Conservation (phyloP, 2,888 invertebrate genomes). For the Euproctis similis region DNA sequence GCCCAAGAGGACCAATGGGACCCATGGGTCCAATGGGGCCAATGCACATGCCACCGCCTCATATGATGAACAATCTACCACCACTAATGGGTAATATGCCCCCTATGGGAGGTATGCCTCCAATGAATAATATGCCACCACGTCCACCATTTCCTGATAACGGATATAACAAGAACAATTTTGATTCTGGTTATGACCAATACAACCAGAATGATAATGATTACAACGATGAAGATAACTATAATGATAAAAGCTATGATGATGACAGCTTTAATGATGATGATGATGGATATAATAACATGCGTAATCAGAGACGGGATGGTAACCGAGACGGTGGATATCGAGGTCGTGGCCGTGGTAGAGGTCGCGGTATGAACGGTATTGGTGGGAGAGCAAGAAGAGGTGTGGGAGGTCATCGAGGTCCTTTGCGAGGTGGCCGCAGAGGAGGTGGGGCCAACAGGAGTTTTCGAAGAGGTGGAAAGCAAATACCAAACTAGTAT, state of each 20-base stretch:
- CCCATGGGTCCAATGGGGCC: slow-evolving; percentile 26
- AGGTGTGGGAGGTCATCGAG: slow-evolving; percentile 50
- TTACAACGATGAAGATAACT: slow-evolving; percentile 36
- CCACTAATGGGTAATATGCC: slow-evolving; percentile 37
- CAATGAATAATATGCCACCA: slow-evolving; percentile 32
- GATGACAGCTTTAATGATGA: slow-evolving; percentile 40
- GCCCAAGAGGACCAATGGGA: slow-evolving; percentile 26
- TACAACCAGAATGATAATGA: slow-evolving; percentile 51
- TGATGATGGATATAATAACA: slow-evolving; percentile 38
- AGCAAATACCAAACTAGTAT: slow-evolving; percentile 50
- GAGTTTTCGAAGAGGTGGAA: slow-evolving; percentile 59
- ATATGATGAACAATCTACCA: slow-evolving; percentile 41
- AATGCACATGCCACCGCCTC: slow-evolving; percentile 31
- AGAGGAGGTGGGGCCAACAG: slow-evolving; percentile 48
- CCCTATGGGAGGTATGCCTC: slow-evolving; percentile 36
- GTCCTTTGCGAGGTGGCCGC: slow-evolving; percentile 42
- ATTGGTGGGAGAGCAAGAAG: slow-evolving; percentile 61
- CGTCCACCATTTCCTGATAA: slow-evolving; percentile 52
- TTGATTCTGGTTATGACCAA: slow-evolving; percentile 44
- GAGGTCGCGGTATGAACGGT: slow-evolving; percentile 57
- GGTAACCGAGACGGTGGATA: slow-evolving; percentile 51
- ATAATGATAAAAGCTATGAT: slow-evolving; percentile 23
- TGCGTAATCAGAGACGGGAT: slow-evolving; percentile 54
- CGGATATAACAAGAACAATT: slow-evolving; percentile 57
- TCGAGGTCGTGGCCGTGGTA: slow-evolving; percentile 45